A percentile compares a stretch with the other conserved stretches of the same genome.
Evolutionary conservation across 2,797 vertebrate species (phyloP).

Genomic region (Sus cebifrons): DNA sequence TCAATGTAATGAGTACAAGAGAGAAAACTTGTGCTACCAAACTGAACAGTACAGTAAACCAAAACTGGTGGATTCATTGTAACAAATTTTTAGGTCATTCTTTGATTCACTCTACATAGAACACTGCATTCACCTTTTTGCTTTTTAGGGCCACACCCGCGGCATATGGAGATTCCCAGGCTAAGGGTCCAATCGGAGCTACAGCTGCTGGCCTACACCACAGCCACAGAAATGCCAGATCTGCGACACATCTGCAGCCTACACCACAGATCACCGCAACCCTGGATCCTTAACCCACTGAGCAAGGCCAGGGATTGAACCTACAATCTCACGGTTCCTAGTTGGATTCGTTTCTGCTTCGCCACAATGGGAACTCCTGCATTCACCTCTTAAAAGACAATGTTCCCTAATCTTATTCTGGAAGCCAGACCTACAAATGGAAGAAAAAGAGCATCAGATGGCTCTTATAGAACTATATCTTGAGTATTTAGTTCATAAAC

Average conservation of each 20-base stretch:
- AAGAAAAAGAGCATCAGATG: not conserved
- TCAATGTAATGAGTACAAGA: not conserved
- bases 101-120: not conserved
- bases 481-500: conserved; percentile 49
- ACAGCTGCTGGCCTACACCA: too few relatives aligned
- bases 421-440: not conserved
- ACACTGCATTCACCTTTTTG: not conserved
- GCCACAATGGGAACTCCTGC: too few relatives aligned
- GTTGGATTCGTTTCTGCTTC: too few relatives aligned
- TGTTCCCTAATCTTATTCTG: not conserved
- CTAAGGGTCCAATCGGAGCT: too few relatives aligned
- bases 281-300: too few relatives aligned
- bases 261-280: too few relatives aligned
- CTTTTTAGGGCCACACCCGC: too few relatives aligned
- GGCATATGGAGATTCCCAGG: too few relatives aligned
- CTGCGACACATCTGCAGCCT: too few relatives aligned
- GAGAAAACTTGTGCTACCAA: not conserved
- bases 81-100: not conserved
- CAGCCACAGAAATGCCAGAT: too few relatives aligned
- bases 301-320: too few relatives aligned
- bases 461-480: not conserved
- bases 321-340: too few relatives aligned
- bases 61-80: not conserved
- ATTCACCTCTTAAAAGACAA: not conserved
- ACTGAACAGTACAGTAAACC: not conserved